Base-by-base conservation (phyloP, 2,113 vertebrate genomes). In the Solea senegalensis region DNA sequence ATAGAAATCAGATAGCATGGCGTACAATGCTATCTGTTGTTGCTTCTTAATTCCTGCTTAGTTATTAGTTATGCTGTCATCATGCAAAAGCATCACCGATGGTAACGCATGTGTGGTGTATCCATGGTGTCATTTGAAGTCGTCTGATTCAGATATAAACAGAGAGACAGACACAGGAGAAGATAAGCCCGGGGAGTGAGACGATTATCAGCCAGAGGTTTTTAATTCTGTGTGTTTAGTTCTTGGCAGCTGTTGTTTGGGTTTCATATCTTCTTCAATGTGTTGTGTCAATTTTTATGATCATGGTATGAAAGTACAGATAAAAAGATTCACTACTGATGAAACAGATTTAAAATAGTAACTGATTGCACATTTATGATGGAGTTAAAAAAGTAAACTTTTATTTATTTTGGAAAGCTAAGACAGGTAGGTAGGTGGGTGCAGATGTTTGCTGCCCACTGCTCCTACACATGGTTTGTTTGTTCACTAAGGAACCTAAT, bases 121-220 rank as follows among this genome's bases (percentile, higher is more conserved):
- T 58, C 51, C 56, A n/a, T 49, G 62, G n/a, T 54, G 54, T 48
- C 61, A 64, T 75, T 50, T 78, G 56, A 81, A 71, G 61, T 55
- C 15, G 40, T 39, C 11, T 0, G 7, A 69, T 72, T 79, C 86
- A 91, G 81, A 80, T 88, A 70, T 46, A 78, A 88, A 83, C 67
- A 80, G 83, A 85, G 87, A 87, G 89, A 84, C 69, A 74, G 28
- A 54, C 65, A 60, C 27, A 59, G 53, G 60, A 13, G 15, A 80
- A 77, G 85, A 88, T 67, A 73, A 49, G 55, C 48, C 49, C 9
- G 15, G 8, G 57, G 65, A 55, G 8, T 54, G 65, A 55, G 56
- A 60, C 53, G 11, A 65, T 72, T 88, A 77, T 85, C 74, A 72
- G 66, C 50, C 61, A 82, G 81, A 85, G 39, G 75, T 80, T 76